Percentiles rank a stretch among this genome's conserved stretches.
Evolutionary conservation across 1,140 invertebrate species (phyloP).

Genomic region (Caenorhabditis remanei): DNA sequence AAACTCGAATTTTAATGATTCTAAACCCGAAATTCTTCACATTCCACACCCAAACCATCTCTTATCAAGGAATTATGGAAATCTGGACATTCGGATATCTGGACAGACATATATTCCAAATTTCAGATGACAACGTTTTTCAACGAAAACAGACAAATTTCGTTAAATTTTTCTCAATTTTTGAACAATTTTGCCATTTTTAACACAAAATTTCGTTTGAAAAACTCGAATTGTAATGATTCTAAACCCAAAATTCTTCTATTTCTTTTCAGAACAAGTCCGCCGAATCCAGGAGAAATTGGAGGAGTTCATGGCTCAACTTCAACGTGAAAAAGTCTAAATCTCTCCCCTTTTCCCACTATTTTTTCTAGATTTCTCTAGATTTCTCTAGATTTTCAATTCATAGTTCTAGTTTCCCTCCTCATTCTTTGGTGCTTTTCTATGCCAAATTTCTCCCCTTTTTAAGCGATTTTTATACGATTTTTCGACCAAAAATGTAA

Average conservation of each 20-base stretch:
- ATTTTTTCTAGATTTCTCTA: not conserved
- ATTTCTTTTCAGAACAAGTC: conserved; percentile 87
- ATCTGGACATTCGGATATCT: too few relatives aligned
- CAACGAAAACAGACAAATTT: too few relatives aligned
- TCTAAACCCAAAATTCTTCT: not conserved
- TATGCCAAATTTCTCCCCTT: conserved; percentile 18
- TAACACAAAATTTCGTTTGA: not conserved
- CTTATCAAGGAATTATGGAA: too few relatives aligned
- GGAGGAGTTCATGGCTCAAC: conserved; percentile 95
- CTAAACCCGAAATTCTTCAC: too few relatives aligned
- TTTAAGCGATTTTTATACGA: not conserved
- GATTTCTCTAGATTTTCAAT: not conserved
- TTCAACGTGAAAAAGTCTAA: conserved; percentile 85
- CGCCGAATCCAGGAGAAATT: conserved; percentile 96
- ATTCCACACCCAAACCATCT: too few relatives aligned
- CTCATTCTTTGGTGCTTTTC: not conserved
- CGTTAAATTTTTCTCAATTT: conserved; percentile 21
- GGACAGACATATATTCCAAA: too few relatives aligned
- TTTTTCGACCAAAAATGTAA: not conserved
- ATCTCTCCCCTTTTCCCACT: not conserved
- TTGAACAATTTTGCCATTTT: not conserved
- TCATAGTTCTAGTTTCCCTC: not conserved
- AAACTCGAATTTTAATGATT: too few relatives aligned
- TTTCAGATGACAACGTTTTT: too few relatives aligned
- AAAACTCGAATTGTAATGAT: not conserved